Evolutionary conservation across 2,797 vertebrate species (phyloP).

Genomic region (Pseudomugil tenellus): DNA sequence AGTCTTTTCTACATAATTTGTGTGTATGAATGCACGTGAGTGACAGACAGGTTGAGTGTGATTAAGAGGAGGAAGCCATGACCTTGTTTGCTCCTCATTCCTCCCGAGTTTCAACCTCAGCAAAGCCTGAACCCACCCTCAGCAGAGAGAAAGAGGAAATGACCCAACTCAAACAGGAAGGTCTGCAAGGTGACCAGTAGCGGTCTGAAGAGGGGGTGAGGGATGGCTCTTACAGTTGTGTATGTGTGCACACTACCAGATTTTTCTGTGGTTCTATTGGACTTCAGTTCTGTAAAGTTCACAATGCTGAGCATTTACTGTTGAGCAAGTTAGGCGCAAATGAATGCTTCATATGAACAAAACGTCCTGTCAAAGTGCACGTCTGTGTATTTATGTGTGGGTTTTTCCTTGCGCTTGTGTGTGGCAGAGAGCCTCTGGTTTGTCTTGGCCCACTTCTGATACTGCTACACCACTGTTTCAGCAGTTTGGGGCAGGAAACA

Average conservation of each 20-base stretch:
- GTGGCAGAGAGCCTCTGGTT: conserved; percentile 48
- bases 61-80: conserved; percentile 51
- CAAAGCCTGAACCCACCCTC: conserved; percentile 30
- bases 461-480: conserved; percentile 74
- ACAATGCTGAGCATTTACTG: no score
- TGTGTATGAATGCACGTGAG: conserved; percentile 10
- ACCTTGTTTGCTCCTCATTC: conserved; percentile 51
- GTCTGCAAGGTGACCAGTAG: conserved; percentile 81
- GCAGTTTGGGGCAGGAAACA: conserved; percentile 85
- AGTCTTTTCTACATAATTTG: conserved; percentile 16
- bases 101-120: conserved; percentile 40
- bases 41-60: conserved; percentile 38
- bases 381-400: background rate
- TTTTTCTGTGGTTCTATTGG: background rate
- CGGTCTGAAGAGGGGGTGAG: conserved; percentile 46
- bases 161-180: conserved; percentile 79
- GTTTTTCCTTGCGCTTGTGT: conserved; percentile 16
- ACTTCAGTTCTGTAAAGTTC: background rate
- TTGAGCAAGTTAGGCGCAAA: background rate
- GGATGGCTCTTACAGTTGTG: conserved; percentile 23
- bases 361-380: background rate
- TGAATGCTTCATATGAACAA: conserved; percentile 7
- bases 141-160: conserved; percentile 79
- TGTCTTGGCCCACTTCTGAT: conserved; percentile 67
- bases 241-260: background rate